Percentiles rank a stretch among this genome's conserved stretches.
Conservation (phyloP, 2,888 invertebrate species). For the Trichogramma evanescens region DNA sequence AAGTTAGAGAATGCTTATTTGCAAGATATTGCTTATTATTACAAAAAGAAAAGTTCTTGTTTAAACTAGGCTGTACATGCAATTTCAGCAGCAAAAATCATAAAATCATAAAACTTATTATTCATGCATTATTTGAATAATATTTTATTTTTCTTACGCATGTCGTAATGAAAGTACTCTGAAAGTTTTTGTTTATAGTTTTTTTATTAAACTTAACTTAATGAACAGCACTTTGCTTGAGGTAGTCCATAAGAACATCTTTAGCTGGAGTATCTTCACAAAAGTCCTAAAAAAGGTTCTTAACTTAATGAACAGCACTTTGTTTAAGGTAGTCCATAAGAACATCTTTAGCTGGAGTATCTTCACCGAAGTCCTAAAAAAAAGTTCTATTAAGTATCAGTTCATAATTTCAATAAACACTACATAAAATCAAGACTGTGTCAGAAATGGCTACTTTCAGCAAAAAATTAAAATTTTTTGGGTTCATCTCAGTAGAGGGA, state of each 20-base stretch:
- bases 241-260: constrained; percentile 90
- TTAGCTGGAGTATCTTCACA: constrained; percentile 95
- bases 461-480: constrained; percentile 30
- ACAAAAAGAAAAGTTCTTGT: constrained; percentile 59
- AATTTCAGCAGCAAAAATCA: constrained; percentile 84
- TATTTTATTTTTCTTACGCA: constrained; percentile 27
- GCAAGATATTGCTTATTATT: constrained; percentile 83
- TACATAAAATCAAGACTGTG: constrained; percentile 18
- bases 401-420: background rate
- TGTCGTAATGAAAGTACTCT: constrained; percentile 1
- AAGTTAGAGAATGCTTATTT: constrained; percentile 64
- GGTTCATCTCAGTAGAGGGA: constrained; percentile 49
- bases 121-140: constrained; percentile 38
- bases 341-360: constrained; percentile 90
- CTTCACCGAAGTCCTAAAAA: constrained; percentile 90
- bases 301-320: background rate
- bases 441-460: constrained; percentile 39
- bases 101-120: constrained; percentile 68
- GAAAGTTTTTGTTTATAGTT: constrained; percentile 18
- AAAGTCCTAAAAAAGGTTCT: constrained; percentile 67
- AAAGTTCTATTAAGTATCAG: constrained; percentile 1
- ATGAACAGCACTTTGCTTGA: constrained; percentile 61
- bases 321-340: constrained; percentile 71
- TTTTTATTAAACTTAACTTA: constrained; percentile 46
- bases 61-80: background rate